phyloP scores from a whole-genome alignment of 2,888 invertebrate genomes.

The Chaetogeoica ovagalla region DNA sequence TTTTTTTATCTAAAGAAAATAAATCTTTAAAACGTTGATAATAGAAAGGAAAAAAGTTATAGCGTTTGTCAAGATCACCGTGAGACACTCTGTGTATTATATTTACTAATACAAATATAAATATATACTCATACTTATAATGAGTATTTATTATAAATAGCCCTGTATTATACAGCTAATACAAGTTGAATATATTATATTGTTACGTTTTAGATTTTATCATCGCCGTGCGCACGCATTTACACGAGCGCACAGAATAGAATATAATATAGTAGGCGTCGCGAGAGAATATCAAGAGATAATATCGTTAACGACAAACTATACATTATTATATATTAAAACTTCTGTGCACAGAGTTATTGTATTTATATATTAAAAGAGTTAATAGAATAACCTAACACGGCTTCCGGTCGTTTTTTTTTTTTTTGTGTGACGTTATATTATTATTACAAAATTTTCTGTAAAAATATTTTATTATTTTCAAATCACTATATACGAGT shows the following conservation, averaged over 20 bases:
- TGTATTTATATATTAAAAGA: not conserved
- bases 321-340: not conserved
- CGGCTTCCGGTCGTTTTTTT: conserved; percentile 1
- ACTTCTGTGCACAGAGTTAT: too few species aligned
- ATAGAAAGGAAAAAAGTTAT: too few species aligned
- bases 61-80: too few species aligned
- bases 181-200: conserved; percentile 13
- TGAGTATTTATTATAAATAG: too few species aligned
- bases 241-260: not conserved
- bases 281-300: conserved; percentile 15
- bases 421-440: not conserved
- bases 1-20: too few species aligned
- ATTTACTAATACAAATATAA: too few species aligned
- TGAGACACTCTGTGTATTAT: too few species aligned
- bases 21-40: too few species aligned
- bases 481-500: not conserved
- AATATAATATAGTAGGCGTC: conserved; percentile 8
- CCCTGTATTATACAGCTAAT: not conserved
- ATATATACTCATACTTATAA: too few species aligned
- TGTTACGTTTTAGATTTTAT: not conserved
- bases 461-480: not conserved
- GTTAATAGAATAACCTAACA: conserved; percentile 17
- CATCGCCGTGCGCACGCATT: not conserved
- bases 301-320: conserved; percentile 16
- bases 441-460: conserved; percentile 1